phyloP scores from a whole-genome alignment of 2,113 vertebrate species.

The Callopanchax toddi region DNA sequence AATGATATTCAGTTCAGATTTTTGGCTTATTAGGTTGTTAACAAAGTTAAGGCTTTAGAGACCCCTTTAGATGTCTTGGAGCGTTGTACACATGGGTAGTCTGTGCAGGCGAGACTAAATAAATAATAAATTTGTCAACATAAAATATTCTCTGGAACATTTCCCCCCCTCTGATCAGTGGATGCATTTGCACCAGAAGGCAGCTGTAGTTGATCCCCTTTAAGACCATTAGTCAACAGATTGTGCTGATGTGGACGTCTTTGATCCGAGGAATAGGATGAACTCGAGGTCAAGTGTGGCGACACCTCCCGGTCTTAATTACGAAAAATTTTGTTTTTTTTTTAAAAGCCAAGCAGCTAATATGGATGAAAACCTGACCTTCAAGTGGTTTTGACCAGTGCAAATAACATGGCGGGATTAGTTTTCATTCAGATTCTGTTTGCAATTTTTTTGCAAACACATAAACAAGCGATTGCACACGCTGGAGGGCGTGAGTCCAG shows the following conservation, averaged over 20 bases:
- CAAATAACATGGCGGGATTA: constrained; percentile 10
- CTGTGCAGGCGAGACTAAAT: not conserved
- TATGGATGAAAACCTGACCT: constrained; percentile 3
- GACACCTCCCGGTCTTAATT: constrained; percentile 39
- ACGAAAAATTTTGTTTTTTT: constrained; percentile 40
- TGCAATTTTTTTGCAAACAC: not conserved
- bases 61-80: not conserved
- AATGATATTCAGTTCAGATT: not conserved
- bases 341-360: constrained; percentile 21
- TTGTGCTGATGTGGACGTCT: constrained; percentile 43
- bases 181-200: constrained; percentile 18
- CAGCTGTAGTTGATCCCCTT: constrained; percentile 32
- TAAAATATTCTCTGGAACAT: constrained; percentile 2
- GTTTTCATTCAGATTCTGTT: not conserved
- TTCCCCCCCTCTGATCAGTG: not conserved
- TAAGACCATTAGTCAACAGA: constrained; percentile 34
- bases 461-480: not conserved
- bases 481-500: not conserved
- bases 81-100: not conserved
- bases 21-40: not conserved
- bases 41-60: not conserved
- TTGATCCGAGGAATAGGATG: constrained; percentile 22
- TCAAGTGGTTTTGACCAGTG: constrained; percentile 13
- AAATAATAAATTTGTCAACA: not conserved
- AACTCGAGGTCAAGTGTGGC: constrained; percentile 46